Base-by-base conservation (phyloP, 2,113 vertebrate species). In the Mesoclemmys tuberculata region DNA sequence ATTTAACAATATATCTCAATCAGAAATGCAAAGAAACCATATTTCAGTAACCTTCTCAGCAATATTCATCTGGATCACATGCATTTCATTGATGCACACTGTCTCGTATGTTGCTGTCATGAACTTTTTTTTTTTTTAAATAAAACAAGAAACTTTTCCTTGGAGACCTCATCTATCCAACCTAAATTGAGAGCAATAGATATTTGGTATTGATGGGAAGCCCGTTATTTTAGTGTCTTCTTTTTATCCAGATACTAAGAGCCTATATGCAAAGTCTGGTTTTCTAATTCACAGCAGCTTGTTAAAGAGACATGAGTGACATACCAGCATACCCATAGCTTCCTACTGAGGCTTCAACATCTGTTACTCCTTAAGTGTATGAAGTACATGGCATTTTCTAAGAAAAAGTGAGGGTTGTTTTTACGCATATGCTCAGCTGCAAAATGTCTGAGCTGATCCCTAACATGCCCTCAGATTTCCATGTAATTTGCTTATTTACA, bases 341-440 rank as follows among this genome's bases (percentile, higher is more conserved):
- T 97, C 96, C 98, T 96, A 97, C 97, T 96, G 97, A 97, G 97
- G 97, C 96, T 96, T 95, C 94, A 97, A 96, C 97, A 97, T 98
- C 97, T 98, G 97, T 97, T 97, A 96, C 96, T 97, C 96, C 97
- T 96, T 97, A 96, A 97, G 96, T 96, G 94, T 94, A 93, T 96
- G 90, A 94, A 97, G 96, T 96, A 93, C 86, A 10, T 96, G 88
- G 95, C 96, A 92, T 93, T 96, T 96, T 94, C 95, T 95, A 95
- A 97, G 94, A 97, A 97, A 97, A 97, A 93, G 92, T 87, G 96
- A 93, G 93, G 90, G 96, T 98, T 97, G 95, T 97, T 98, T 97
- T 97, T 96, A 96, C 95, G 96, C 95, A 97, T 96, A 97, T 97
- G 96, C 92, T 97, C 94, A 95, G 85, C 85, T 95, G 96, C 96